Conservation (phyloP, 2,113 vertebrate genomes). For the Myiozetetes cayanensis region DNA sequence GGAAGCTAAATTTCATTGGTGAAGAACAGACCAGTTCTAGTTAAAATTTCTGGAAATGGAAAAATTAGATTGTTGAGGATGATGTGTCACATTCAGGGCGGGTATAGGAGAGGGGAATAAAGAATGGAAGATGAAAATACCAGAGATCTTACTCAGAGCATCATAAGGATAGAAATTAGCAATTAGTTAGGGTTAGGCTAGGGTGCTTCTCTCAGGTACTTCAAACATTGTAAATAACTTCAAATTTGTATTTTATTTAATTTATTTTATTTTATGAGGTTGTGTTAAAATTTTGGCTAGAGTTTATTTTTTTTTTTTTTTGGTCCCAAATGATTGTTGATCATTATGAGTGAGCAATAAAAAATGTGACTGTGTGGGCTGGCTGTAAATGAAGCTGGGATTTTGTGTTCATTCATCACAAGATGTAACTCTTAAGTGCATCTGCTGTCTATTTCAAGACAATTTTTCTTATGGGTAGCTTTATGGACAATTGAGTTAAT, state of each 20-base stretch:
- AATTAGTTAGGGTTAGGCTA: not conserved
- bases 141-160: not conserved
- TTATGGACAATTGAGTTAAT: not conserved
- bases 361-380: constrained; percentile 59
- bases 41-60: not conserved
- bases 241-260: not conserved
- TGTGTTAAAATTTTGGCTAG: not conserved
- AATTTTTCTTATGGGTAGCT: not conserved
- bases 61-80: not conserved
- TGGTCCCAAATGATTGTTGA: not conserved
- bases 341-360: constrained; percentile 54
- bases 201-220: not conserved
- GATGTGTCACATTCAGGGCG: not conserved
- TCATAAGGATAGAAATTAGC: not conserved
- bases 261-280: not conserved
- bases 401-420: constrained; percentile 59
- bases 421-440: constrained; percentile 33
- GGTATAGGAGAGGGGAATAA: not conserved
- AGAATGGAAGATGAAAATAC: not conserved
- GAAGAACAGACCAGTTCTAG: not conserved
- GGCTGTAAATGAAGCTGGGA: constrained; percentile 27
- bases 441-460: constrained; percentile 34
- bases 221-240: not conserved
- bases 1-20: not conserved
- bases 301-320: not conserved